These are phyloP conservation scores for Plebejus argus DNA, from an alignment of 2,888 invertebrate species.

Conservation along the genomic window DNA sequence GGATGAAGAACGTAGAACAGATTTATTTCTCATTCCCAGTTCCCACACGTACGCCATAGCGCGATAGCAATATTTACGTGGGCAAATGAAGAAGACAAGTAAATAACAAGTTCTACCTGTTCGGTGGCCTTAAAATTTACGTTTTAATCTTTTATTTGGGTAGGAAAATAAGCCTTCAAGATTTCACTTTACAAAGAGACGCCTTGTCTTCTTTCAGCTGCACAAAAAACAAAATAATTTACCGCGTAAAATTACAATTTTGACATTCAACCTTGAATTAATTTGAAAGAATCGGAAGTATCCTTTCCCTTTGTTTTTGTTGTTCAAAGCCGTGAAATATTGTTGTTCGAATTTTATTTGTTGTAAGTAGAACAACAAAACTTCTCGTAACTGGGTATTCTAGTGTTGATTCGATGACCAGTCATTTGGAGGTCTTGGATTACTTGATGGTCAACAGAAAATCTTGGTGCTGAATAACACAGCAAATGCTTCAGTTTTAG, in stretches of 20 bases:
- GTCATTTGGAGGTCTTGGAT: neutral
- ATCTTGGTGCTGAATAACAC: neutral
- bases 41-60: too few relatives aligned
- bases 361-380: neutral
- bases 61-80: too few relatives aligned
- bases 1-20: too few relatives aligned
- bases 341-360: neutral
- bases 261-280: conserved; percentile 2
- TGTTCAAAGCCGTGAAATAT: neutral
- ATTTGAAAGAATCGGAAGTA: conserved; percentile 7
- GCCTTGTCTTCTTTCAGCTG: neutral
- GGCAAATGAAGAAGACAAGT: too few relatives aligned
- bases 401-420: conserved; percentile 6
- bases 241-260: neutral
- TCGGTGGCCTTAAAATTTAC: neutral
- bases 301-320: conserved; percentile 18
- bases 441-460: neutral
- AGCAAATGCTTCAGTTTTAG: too few relatives aligned
- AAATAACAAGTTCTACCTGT: too few relatives aligned
- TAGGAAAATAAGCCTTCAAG: neutral
- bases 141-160: neutral
- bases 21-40: too few relatives aligned
- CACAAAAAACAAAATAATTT: conserved; percentile 2
- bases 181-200: neutral
- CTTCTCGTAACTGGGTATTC: neutral